Conservation (phyloP, 2,888 invertebrate genomes). For the Monochamus alternatus region DNA sequence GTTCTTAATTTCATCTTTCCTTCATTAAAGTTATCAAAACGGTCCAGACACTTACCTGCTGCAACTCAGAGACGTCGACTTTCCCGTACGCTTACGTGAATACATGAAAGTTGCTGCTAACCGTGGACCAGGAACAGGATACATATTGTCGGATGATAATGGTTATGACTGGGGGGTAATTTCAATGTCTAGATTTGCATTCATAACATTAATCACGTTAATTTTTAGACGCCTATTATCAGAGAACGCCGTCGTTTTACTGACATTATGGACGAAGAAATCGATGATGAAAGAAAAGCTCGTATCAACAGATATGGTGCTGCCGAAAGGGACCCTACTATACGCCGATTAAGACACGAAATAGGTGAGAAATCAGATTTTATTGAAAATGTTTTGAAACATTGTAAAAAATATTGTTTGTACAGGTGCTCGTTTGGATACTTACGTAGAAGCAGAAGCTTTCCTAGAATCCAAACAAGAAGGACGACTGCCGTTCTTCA, state of each 20-base stretch:
- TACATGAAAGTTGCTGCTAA: slow-evolving; percentile 94
- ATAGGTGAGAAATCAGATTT: slow-evolving; percentile 72
- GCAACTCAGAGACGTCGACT: slow-evolving; percentile 93
- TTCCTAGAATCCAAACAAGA: slow-evolving; percentile 85
- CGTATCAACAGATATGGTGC: slow-evolving; percentile 85
- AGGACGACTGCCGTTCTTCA: slow-evolving; percentile 89
- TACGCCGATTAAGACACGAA: slow-evolving; percentile 86
- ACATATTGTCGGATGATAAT: slow-evolving; percentile 79
- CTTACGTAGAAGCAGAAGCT: slow-evolving; percentile 91
- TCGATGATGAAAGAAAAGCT: slow-evolving; percentile 89
- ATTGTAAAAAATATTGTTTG: too few species aligned
- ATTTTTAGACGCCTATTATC: slow-evolving; percentile 84
- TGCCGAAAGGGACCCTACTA: slow-evolving; percentile 75
- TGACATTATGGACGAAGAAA: slow-evolving; percentile 96
- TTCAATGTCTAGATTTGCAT: slow-evolving; percentile 35
- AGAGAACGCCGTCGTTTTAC: slow-evolving; percentile 92
- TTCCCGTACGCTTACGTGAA: slow-evolving; percentile 93
- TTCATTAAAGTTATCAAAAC: slow-evolving; percentile 86
- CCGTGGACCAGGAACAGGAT: slow-evolving; percentile 81
- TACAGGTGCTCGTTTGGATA: slow-evolving; percentile 80
- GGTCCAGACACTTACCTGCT: slow-evolving; percentile 97
- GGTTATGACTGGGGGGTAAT: slow-evolving; percentile 85
- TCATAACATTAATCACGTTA: background rate
- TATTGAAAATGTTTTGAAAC: background rate
- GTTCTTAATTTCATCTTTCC: slow-evolving; percentile 31